Conservation (phyloP, 2,113 vertebrate species). For the Hippocampus mohnikei region DNA sequence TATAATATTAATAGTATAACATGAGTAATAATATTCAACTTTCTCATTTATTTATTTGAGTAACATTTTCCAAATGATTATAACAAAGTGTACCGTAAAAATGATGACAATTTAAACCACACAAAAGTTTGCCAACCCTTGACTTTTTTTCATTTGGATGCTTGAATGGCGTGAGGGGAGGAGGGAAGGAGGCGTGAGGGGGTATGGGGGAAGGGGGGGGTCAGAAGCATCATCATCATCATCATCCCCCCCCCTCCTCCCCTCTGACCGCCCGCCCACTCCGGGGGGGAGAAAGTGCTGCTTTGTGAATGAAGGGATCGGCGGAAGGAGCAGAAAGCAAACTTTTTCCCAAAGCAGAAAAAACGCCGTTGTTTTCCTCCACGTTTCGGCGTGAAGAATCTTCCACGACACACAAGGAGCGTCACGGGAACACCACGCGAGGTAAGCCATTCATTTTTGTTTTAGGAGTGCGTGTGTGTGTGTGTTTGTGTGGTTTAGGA, state of each 20-base stretch:
- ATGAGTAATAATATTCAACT: too few species aligned
- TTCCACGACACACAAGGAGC: constrained; percentile 5
- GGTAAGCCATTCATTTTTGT: constrained; percentile 17
- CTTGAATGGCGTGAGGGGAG: not conserved
- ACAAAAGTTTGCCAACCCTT: not conserved
- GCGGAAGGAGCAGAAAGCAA: constrained; percentile 47
- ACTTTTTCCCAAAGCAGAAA: constrained; percentile 27
- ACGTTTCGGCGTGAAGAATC: not conserved
- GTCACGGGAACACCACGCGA: constrained; percentile 33
- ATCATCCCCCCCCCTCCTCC: constrained; percentile 1
- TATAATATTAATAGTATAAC: too few species aligned
- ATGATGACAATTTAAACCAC: too few species aligned
- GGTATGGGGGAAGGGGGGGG: constrained; percentile 1
- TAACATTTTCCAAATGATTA: too few species aligned
- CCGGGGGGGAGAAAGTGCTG: constrained; percentile 64
- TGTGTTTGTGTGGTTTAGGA: constrained; percentile 1
- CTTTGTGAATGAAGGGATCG: constrained; percentile 73
- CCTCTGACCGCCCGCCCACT: constrained; percentile 64
- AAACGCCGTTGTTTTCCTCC: not conserved
- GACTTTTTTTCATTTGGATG: too few species aligned
- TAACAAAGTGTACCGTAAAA: too few species aligned
- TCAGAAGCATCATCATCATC: constrained; percentile 44
- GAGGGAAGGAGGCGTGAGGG: constrained; percentile 2
- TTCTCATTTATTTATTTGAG: too few species aligned
- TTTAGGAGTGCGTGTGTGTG: too few species aligned